phyloP scores from a whole-genome alignment of 2,797 vertebrate species.

The Calcarius lapponicus region DNA sequence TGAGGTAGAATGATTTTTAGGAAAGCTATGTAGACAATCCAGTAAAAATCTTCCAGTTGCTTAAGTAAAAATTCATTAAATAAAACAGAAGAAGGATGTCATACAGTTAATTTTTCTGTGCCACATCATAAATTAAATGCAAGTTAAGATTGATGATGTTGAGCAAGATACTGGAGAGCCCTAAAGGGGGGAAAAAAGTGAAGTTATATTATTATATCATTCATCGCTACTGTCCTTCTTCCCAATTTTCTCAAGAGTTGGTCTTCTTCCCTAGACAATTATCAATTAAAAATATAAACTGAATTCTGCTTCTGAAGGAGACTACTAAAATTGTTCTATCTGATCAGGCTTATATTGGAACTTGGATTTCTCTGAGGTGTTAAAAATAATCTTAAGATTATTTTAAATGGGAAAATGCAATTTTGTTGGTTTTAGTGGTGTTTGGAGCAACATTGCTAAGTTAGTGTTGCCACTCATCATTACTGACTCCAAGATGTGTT shows the following conservation, averaged over 20 bases:
- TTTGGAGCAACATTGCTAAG: neutral
- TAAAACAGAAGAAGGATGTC: neutral
- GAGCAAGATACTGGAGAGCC: neutral
- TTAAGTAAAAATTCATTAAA: neutral
- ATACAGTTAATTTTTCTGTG: neutral
- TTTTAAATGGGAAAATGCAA: neutral
- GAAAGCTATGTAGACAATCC: neutral
- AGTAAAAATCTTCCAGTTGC: neutral
- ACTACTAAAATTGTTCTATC: neutral
- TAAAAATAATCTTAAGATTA: neutral
- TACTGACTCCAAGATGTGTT: neutral
- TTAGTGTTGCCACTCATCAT: neutral
- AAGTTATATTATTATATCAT: neutral
- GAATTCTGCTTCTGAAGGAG: neutral
- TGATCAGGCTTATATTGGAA: neutral
- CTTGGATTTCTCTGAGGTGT: neutral
- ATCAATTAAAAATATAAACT: neutral
- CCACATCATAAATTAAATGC: neutral
- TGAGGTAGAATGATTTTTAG: neutral
- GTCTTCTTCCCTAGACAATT: neutral
- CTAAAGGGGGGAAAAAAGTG: neutral
- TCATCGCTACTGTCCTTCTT: accelerated
- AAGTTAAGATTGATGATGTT: neutral
- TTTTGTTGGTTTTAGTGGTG: neutral
- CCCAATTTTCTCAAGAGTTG: neutral